phyloP scores from a whole-genome alignment of 2,888 invertebrate species.

The Troides aeacus region DNA sequence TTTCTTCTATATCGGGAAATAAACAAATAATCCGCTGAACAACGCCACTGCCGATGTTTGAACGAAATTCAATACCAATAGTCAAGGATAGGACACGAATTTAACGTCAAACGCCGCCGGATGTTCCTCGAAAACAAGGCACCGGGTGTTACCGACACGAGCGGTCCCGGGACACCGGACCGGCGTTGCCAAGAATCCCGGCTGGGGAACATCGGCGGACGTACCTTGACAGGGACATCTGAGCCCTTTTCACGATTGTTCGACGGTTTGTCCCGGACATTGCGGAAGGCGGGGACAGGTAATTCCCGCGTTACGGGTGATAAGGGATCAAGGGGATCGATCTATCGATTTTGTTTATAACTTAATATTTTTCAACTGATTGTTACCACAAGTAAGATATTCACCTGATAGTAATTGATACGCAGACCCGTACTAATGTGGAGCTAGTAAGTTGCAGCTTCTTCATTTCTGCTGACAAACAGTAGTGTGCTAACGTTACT shows the following conservation, averaged over 20 bases:
- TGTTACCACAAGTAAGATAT: too few relatives aligned
- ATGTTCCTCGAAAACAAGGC: conserved; percentile 3
- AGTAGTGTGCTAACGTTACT: too few relatives aligned
- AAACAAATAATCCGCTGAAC: too few relatives aligned
- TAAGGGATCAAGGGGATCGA: conserved; percentile 5
- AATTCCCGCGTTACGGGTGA: conserved; percentile 8
- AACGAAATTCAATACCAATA: conserved; percentile 16
- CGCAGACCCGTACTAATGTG: too few relatives aligned
- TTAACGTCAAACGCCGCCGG: conserved; percentile 7
- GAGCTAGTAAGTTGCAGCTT: too few relatives aligned
- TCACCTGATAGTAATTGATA: too few relatives aligned
- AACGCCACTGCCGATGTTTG: background rate
- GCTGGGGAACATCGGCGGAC: conserved; percentile 11
- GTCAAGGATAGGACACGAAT: conserved; percentile 10
- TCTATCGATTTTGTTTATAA: conserved; percentile 2
- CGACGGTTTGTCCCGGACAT: conserved; percentile 20
- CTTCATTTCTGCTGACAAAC: too few relatives aligned
- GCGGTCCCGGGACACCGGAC: conserved; percentile 5
- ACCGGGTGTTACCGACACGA: conserved; percentile 14
- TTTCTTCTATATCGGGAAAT: too few relatives aligned
- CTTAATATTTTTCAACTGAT: background rate
- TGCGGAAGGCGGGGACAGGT: conserved; percentile 11
- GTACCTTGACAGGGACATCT: conserved; percentile 22
- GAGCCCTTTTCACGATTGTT: conserved; percentile 23
- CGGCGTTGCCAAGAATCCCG: conserved; percentile 1